These are phyloP conservation scores for Cassiopea andromeda DNA, from an alignment of 30 jellyfish, hydroid and myxozoan species.

Conservation along the genomic window DNA sequence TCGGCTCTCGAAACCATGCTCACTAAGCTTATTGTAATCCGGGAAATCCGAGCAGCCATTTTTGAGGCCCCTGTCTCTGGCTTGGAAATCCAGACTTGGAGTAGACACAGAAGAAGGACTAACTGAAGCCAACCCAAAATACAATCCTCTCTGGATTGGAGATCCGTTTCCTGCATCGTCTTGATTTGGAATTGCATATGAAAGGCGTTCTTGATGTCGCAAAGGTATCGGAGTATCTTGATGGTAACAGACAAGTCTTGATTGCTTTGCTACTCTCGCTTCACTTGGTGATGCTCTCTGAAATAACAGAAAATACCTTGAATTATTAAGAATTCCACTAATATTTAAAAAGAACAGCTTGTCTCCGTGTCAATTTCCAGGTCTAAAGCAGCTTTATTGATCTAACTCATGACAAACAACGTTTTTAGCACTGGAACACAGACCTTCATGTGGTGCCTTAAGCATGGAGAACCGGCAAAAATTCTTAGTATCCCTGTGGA, in stretches of 20 bases:
- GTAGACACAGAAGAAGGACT: neutral
- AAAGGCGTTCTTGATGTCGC: conserved; percentile 1
- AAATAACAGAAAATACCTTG: neutral
- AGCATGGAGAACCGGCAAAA: too few species aligned
- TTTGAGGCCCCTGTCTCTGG: neutral
- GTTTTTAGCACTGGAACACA: too few species aligned
- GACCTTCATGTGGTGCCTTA: too few species aligned
- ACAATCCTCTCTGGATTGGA: neutral
- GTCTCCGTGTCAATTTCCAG: neutral
- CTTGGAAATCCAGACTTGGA: neutral
- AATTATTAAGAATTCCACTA: too few species aligned
- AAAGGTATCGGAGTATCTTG: conserved; percentile 3
- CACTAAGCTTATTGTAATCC: neutral
- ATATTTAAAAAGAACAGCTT: neutral
- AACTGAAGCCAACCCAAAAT: neutral
- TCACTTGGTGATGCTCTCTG: conserved; percentile 8
- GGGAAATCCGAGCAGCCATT: neutral
- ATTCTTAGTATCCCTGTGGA: too few species aligned
- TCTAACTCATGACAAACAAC: too few species aligned
- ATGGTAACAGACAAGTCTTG: conserved; percentile 21
- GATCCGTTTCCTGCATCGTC: neutral
- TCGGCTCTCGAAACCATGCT: neutral
- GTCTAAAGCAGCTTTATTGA: too few species aligned
- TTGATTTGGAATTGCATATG: neutral
- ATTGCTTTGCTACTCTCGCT: conserved; percentile 9